Evolutionary conservation across 2,888 invertebrate genomes (phyloP).

Genomic region (Panopea generosa): DNA sequence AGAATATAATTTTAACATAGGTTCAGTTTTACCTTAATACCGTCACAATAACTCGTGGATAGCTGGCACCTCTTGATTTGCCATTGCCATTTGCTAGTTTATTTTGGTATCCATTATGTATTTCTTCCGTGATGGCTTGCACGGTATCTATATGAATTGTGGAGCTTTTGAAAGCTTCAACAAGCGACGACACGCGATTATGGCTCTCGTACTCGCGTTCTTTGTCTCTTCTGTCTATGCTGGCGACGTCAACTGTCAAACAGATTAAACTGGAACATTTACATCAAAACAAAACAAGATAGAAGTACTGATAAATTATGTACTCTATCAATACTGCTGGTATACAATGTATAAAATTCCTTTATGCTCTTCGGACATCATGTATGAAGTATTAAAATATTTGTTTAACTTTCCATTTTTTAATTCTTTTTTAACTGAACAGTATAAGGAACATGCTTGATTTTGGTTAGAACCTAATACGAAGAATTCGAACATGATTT

Average conservation of each 20-base stretch:
- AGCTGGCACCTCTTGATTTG: conserved; percentile 13
- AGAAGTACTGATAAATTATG: no score
- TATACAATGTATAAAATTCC: no score
- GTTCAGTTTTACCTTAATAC: conserved; percentile 1
- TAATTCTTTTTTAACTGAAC: no score
- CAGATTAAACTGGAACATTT: no score
- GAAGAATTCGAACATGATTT: no score
- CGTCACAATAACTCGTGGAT: conserved; percentile 29
- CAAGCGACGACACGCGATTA: conserved; percentile 57
- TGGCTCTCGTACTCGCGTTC: conserved; percentile 51
- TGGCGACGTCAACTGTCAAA: conserved; percentile 73
- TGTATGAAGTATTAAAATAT: no score
- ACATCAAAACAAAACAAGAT: not conserved
- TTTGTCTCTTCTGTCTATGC: conserved; percentile 70
- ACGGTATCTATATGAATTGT: conserved; percentile 24
- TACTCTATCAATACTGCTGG: no score
- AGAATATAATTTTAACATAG: no score
- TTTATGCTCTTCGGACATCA: no score
- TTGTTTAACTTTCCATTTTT: no score
- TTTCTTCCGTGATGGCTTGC: conserved; percentile 22
- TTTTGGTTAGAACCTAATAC: no score
- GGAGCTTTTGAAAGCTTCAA: conserved; percentile 44
- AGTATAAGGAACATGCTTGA: no score
- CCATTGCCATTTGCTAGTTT: not conserved
- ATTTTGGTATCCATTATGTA: not conserved